Evolutionary conservation across 2,797 vertebrate genomes (phyloP).

Genomic region (Acridotheres tristis): DNA sequence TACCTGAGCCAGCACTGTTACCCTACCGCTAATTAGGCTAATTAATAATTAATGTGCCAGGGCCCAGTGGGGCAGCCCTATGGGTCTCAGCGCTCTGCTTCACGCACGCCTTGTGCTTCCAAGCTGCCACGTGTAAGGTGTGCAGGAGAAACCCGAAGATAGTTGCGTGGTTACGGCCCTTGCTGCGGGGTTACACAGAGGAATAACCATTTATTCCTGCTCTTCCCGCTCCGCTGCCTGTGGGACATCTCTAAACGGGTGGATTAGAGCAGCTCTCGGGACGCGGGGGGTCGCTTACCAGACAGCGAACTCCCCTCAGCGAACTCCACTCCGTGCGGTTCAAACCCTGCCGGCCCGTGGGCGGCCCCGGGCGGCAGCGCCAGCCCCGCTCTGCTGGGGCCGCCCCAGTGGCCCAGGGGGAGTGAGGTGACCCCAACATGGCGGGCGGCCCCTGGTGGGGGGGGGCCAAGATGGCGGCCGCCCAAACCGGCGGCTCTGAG

Average conservation of each 20-base stretch:
- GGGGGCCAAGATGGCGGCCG: background rate
- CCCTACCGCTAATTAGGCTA: background rate
- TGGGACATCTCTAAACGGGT: background rate
- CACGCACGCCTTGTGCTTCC: background rate
- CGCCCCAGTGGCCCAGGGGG: background rate
- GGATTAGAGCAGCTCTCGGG: too few species aligned
- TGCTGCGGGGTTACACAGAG: rapidly evolving
- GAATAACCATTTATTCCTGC: background rate
- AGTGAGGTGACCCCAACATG: background rate
- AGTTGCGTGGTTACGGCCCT: rapidly evolving
- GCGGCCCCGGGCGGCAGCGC: background rate
- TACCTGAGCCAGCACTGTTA: background rate
- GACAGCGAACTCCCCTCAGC: rapidly evolving
- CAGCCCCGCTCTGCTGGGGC: background rate
- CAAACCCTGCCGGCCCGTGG: rapidly evolving
- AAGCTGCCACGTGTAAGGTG: background rate
- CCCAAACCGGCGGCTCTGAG: background rate
- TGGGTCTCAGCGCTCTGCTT: background rate
- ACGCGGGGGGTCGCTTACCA: rapidly evolving
- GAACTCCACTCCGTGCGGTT: rapidly evolving
- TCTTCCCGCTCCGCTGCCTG: background rate
- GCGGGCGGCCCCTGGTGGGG: background rate
- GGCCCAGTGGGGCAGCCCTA: too few species aligned
- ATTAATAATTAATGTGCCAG: background rate
- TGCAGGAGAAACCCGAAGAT: background rate